These are phyloP conservation scores for Brienomyrus brachyistius DNA, from an alignment of 2,113 vertebrate species.

Conservation along the genomic window DNA sequence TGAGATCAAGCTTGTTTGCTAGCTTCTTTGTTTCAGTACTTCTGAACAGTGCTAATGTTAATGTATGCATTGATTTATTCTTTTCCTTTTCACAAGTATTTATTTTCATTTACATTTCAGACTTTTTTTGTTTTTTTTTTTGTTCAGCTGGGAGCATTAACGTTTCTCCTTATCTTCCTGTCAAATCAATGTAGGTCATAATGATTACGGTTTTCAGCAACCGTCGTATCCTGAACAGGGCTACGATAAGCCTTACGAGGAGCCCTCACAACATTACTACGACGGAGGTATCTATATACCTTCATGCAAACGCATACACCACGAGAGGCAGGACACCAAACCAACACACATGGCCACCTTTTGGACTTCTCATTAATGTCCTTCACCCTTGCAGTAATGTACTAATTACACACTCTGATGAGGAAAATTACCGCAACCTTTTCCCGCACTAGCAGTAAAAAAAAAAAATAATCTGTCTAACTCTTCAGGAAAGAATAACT, in stretches of 20 bases:
- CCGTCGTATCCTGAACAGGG: constrained; percentile 84
- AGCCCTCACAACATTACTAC: constrained; percentile 84
- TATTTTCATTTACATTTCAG: neutral
- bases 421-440: neutral
- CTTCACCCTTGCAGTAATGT: neutral
- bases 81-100: neutral
- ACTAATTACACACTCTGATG: constrained; percentile 8
- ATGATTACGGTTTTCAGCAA: constrained; percentile 86
- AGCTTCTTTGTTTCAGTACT: neutral
- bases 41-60: neutral
- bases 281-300: constrained; percentile 85
- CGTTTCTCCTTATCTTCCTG: constrained; percentile 81
- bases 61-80: neutral
- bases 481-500: neutral
- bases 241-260: constrained; percentile 85
- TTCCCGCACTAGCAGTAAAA: constrained; percentile 16
- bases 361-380: neutral
- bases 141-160: constrained; percentile 76
- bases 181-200: constrained; percentile 86
- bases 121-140: constrained; percentile 12
- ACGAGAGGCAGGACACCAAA: neutral
- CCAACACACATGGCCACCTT: neutral
- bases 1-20: neutral
- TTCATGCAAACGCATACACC: constrained; percentile 65
- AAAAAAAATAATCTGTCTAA: constrained; percentile 9